Evolutionary conservation across 2,888 invertebrate species (phyloP), one percentile per base, ranked within the genome.

Genomic region (Melieria crassipennis): DNA sequence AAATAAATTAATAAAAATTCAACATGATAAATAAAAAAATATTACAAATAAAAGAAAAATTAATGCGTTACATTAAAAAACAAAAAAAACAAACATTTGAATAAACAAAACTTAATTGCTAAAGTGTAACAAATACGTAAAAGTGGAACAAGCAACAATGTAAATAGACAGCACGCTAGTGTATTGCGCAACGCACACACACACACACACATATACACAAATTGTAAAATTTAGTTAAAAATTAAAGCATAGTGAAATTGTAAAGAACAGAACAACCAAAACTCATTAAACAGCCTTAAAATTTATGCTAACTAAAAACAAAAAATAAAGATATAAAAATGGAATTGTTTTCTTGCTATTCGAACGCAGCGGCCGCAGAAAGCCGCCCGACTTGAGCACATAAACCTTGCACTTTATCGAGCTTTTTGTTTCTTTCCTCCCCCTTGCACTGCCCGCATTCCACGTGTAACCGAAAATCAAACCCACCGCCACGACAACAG

Each of bases 401-500:
- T 42, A 55, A 30, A 50, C 7, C 60, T 11, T 42, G 60, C 47
- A 43, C 9, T 16, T 63, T 63, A 10, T 46, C 47, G n/a, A 9
- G 13, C 11, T 47, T 47, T 66, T 70, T 57, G 46, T 68, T 64
- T 56, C 5, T 11, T 65, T 66, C n/a, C 48, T 52, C 64, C 45
- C 48, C 58, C 42, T 67, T 52, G 11, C 65, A 55, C 30, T 30
- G 3, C 30, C 30, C 1, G 30, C 30, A 3, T 30, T 30, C 30
- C 30, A 30, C 30, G 30, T 30, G 30, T 30, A 30, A 30, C 2
- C 30, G 3, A 30, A 30, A 30, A 30, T 60, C 48, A 65, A 62
- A 64, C 73, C 57, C 73, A 72, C 65, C 73, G 52, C 50, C 65
- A 73, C 50, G 5, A 63, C 57, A 55, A 57, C 45, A 65, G 85